Evolutionary conservation across 2,888 invertebrate species (phyloP).

Genomic region (Kuschelorhynchus macadamiae): DNA sequence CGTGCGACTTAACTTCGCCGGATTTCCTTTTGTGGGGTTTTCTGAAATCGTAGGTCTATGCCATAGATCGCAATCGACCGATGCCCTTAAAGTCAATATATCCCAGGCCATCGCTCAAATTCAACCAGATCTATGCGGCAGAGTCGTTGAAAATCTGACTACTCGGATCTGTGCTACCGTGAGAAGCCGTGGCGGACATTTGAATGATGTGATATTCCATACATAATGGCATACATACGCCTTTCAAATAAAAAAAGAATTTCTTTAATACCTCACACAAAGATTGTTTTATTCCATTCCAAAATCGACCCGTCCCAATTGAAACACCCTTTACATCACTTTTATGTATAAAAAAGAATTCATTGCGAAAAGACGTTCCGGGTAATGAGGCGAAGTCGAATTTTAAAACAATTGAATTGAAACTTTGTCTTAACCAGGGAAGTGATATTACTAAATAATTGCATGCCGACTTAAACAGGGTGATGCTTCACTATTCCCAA

Average conservation of each 20-base stretch:
- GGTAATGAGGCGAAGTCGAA: too few relatives aligned
- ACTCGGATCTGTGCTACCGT: constrained; percentile 45
- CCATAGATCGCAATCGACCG: constrained; percentile 5
- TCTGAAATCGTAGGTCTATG: not conserved
- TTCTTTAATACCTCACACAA: constrained; percentile 27
- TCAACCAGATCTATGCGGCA: constrained; percentile 61
- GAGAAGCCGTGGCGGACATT: constrained; percentile 24
- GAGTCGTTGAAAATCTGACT: constrained; percentile 60
- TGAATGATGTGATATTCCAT: constrained; percentile 18
- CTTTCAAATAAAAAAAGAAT: constrained; percentile 24
- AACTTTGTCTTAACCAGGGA: too few relatives aligned
- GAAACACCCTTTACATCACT: constrained; percentile 22
- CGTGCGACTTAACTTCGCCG: not conserved
- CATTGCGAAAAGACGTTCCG: too few relatives aligned
- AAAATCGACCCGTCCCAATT: constrained; percentile 26
- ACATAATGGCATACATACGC: constrained; percentile 16
- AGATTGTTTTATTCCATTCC: constrained; percentile 29
- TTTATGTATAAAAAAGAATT: too few relatives aligned
- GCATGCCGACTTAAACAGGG: too few relatives aligned
- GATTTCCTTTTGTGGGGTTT: constrained; percentile 5
- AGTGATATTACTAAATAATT: too few relatives aligned
- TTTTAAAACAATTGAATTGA: too few relatives aligned
- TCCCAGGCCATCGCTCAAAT: constrained; percentile 57
- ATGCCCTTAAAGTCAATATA: constrained; percentile 2
- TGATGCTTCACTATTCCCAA: too few relatives aligned